Conservation (phyloP, 2,113 vertebrate species). For the Lophotis ruficrista region DNA sequence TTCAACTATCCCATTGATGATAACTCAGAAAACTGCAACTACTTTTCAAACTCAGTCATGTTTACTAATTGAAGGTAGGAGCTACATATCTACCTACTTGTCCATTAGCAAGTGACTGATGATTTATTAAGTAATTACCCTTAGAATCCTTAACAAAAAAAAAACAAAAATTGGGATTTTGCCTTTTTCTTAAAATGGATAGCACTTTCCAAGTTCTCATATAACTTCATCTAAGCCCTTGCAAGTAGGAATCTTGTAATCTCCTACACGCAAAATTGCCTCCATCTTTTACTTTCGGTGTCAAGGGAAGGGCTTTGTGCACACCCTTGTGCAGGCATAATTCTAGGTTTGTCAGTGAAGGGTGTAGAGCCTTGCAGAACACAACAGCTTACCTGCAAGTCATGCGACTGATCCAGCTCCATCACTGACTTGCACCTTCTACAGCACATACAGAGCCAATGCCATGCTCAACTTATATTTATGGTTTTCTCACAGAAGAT, state of each 20-base stretch:
- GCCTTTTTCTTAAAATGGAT: background rate
- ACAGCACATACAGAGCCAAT: background rate
- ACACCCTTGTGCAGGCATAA: no score
- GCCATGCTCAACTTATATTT: fast-evolving
- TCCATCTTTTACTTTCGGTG: background rate
- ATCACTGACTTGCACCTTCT: background rate
- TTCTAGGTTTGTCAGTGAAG: background rate
- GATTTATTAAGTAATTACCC: background rate
- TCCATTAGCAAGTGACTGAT: background rate
- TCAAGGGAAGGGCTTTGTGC: background rate
- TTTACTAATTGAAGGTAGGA: background rate
- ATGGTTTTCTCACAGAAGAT: background rate
- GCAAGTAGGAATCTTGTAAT: background rate
- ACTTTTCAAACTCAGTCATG: background rate
- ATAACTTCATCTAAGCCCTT: background rate
- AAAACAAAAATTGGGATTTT: background rate
- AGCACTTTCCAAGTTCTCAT: background rate
- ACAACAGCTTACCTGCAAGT: background rate
- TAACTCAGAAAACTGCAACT: background rate
- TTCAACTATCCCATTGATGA: background rate
- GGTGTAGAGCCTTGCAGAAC: background rate
- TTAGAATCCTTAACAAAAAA: background rate
- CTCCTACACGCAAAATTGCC: background rate
- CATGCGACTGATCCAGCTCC: background rate
- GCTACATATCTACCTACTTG: background rate